Percentiles rank a stretch among this genome's conserved stretches.
Evolutionary conservation across 2,888 invertebrate genomes (phyloP).

Genomic region (Mimachlamys varia): DNA sequence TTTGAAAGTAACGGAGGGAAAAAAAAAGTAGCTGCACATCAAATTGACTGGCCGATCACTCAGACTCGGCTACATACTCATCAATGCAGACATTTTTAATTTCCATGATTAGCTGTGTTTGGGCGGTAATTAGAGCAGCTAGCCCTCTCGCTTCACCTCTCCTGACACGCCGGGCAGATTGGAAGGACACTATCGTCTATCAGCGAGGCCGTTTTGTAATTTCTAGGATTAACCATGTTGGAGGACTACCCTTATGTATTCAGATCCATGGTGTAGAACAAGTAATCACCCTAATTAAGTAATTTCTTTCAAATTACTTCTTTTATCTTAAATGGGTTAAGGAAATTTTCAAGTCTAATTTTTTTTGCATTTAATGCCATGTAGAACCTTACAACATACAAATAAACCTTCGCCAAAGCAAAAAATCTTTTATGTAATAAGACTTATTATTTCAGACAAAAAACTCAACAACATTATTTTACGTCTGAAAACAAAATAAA

Average conservation of each 20-base stretch:
- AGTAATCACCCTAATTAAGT: neutral
- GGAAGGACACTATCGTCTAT: neutral
- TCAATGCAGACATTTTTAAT: neutral
- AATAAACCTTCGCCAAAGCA: no score
- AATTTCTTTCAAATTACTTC: neutral
- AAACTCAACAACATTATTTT: neutral
- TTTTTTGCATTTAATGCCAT: neutral
- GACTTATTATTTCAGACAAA: neutral
- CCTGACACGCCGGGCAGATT: neutral
- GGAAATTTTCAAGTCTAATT: neutral
- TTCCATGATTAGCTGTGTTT: slow-evolving; percentile 2
- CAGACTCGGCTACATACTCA: neutral
- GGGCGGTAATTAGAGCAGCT: neutral
- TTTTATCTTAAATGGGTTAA: neutral
- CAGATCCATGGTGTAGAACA: neutral
- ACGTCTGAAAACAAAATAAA: neutral
- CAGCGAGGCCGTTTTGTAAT: neutral
- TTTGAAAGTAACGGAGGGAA: neutral
- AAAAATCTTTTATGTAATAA: neutral
- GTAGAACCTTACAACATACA: neutral
- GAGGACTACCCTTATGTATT: neutral
- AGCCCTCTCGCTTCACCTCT: neutral
- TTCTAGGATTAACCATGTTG: neutral
- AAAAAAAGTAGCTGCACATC: neutral
- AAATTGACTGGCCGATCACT: neutral